Base-by-base conservation (phyloP, 2,888 invertebrate genomes). In the Sipunculus nudus region DNA sequence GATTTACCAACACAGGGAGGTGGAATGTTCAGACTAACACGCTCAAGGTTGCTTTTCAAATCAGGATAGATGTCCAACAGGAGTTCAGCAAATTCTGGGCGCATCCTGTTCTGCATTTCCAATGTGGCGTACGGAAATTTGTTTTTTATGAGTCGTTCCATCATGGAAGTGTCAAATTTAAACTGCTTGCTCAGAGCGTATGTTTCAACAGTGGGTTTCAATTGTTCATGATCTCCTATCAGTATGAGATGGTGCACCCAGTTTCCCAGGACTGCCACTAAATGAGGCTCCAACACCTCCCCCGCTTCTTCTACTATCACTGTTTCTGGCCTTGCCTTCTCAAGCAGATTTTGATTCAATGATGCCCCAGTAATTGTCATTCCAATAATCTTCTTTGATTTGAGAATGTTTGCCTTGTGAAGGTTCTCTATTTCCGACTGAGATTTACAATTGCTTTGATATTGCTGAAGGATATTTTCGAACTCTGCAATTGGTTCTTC, bases 321-420 rank as follows among this genome's bases (percentile, higher is more conserved):
- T 3, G 61, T 54, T 5, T 47, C 57, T 8, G 66, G 63, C n/a
- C 46, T 46, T 0, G 61, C 25, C 16, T 25, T 23, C n/a, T 23
- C 8, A 26, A 66, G 45, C 10, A 66, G 39, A 35, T 46, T 4
- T 13, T 49, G 32, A 38, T 66, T 21, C 28, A 66, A 56, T 41
- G 58, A 64, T 2, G 66, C 66, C n/a, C 66, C 66, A 39, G 66
- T 64, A 2, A 65, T 60, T 3, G 65, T 65, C 65, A 65, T 63
- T 26, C 60, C 65, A 23, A 65, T 26, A 13, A 65, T 38, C 45
- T 63, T 50, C 29, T 8, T 46, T 8, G 29, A 2, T 25, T 32
- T 10, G 0, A 60, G 40, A 5, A 63, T 46, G 16, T 19, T 6
- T 21, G 49, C 25, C 10, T 50, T 49, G n/a, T 55, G 50, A 16